Percentiles rank a stretch among this genome's conserved stretches.
Conservation (phyloP, 2,888 invertebrate species). For the Drosophila merina region DNA sequence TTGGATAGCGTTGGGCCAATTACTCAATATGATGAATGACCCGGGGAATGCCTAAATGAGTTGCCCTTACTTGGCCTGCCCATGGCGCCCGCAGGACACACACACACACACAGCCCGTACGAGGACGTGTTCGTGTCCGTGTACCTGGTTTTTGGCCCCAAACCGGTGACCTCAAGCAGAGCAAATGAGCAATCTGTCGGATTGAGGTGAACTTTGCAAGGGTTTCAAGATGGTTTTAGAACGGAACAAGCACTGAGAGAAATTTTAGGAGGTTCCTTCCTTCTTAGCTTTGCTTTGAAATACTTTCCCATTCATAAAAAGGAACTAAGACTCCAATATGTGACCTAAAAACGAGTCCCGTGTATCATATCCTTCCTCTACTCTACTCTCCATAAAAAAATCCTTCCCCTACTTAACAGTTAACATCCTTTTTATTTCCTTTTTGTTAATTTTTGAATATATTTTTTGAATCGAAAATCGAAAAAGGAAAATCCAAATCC, state of each 20-base stretch:
- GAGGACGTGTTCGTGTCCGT: not conserved
- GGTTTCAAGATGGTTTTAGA: slow-evolving; percentile 4
- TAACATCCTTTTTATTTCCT: not conserved
- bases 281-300: no score
- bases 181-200: slow-evolving; percentile 47
- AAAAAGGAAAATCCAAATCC: not conserved
- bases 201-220: slow-evolving; percentile 31
- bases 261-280: no score
- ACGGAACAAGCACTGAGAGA: not conserved
- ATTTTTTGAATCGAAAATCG: not conserved
- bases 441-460: not conserved
- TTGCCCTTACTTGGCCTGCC: not conserved
- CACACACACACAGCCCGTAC: slow-evolving; percentile 5
- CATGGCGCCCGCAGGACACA: not conserved
- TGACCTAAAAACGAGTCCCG: not conserved
- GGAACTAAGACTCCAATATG: no score
- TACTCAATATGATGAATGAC: slow-evolving; percentile 63
- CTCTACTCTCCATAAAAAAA: not conserved
- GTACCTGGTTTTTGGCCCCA: slow-evolving; percentile 13
- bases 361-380: not conserved
- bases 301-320: no score
- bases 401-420: not conserved
- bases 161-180: slow-evolving; percentile 55
- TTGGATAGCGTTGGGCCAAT: slow-evolving; percentile 42
- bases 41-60: slow-evolving; percentile 34